These are phyloP conservation scores for Danio jaintianensis DNA, from an alignment of 2,797 vertebrate genomes.

Conservation along the genomic window DNA sequence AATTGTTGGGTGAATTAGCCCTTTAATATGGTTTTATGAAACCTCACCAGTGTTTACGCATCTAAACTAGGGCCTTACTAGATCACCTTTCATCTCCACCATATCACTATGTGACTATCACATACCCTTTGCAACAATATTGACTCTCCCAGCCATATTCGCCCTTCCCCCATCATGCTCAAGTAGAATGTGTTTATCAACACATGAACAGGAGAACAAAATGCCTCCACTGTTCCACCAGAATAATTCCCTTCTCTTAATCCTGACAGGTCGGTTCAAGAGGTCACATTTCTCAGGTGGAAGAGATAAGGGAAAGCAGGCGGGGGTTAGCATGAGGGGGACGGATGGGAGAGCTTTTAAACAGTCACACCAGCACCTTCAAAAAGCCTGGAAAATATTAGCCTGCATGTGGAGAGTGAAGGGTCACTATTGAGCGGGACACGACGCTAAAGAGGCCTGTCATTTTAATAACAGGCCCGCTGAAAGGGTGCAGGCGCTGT, in stretches of 20 bases:
- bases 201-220: slow-evolving; percentile 39
- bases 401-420: slow-evolving; percentile 62
- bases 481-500: slow-evolving; percentile 57
- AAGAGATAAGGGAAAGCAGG: slow-evolving; percentile 71
- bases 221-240: slow-evolving; percentile 54
- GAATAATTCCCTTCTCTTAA: slow-evolving; percentile 49
- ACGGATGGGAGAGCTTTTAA: slow-evolving; percentile 62
- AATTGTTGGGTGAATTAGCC: no score
- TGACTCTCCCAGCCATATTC: background rate
- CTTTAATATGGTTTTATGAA: background rate
- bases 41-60: background rate
- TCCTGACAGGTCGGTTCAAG: slow-evolving; percentile 66
- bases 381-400: slow-evolving; percentile 64
- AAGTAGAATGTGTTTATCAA: slow-evolving; percentile 34
- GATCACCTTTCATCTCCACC: slow-evolving; percentile 2
- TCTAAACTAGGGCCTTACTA: background rate
- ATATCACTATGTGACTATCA: background rate
- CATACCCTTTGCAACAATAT: background rate
- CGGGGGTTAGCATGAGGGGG: slow-evolving; percentile 53
- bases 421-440: slow-evolving; percentile 61
- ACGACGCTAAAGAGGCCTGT: slow-evolving; percentile 48
- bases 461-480: slow-evolving; percentile 60
- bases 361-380: slow-evolving; percentile 55
- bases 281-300: slow-evolving; percentile 74
- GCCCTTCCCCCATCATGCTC: background rate